These are phyloP conservation scores for Nothoprocta perdicaria DNA, from an alignment of 2,113 vertebrate genomes.

Conservation along the genomic window DNA sequence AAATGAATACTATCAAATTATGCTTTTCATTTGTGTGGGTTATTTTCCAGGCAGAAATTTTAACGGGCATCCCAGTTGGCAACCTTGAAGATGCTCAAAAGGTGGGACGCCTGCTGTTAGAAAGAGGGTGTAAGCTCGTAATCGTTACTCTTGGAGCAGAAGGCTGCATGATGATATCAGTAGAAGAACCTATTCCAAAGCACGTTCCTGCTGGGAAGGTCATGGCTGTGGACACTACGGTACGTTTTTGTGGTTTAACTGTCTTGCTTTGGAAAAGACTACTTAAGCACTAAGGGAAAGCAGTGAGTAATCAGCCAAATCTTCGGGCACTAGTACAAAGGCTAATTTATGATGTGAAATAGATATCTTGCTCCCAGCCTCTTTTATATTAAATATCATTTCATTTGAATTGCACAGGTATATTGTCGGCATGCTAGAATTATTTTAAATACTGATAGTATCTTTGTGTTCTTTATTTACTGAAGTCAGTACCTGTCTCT, in stretches of 20 bases:
- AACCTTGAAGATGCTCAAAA: conserved; percentile 81
- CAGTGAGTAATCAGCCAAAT: conserved; percentile 78
- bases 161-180: conserved; percentile 88
- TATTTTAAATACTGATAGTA: not conserved
- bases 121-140: conserved; percentile 84
- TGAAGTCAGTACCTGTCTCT: conserved; percentile 26
- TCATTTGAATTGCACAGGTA: conserved; percentile 32
- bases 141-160: conserved; percentile 91
- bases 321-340: conserved; percentile 81
- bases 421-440: conserved; percentile 22
- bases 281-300: conserved; percentile 56
- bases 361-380: conserved; percentile 44
- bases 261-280: conserved; percentile 61
- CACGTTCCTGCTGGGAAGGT: conserved; percentile 84
- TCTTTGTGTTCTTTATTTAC: conserved; percentile 7
- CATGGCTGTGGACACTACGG: conserved; percentile 91
- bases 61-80: conserved; percentile 82
- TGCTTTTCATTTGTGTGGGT: conserved; percentile 54
- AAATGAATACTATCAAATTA: conserved; percentile 37
- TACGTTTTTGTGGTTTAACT: conserved; percentile 78
- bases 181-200: conserved; percentile 76
- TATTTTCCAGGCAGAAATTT: conserved; percentile 89
- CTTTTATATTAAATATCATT: conserved; percentile 41
- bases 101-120: conserved; percentile 81
- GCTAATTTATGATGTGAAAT: conserved; percentile 51